phyloP scores from a whole-genome alignment of 2,888 invertebrate genomes.

The Lottia scabra region DNA sequence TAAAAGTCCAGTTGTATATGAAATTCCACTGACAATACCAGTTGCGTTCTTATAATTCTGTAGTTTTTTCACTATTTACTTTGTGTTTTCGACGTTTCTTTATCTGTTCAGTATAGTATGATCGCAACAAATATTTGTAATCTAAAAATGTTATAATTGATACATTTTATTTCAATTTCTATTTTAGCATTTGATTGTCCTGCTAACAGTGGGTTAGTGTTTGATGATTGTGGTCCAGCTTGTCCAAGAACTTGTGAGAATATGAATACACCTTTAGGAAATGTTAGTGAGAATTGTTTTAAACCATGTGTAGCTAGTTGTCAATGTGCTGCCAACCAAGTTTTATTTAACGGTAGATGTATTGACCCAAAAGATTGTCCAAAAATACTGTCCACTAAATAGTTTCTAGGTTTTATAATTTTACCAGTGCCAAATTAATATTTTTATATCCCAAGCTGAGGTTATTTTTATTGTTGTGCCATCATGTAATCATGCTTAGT shows the following conservation, averaged over 20 bases:
- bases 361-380: conserved; percentile 60
- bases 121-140: no score
- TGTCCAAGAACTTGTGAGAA: conserved; percentile 66
- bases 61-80: no score
- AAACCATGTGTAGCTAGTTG: conserved; percentile 67
- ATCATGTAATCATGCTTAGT: no score
- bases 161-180: neutral
- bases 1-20: no score
- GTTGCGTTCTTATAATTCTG: no score
- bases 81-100: no score
- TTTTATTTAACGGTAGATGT: conserved; percentile 61
- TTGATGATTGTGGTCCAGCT: conserved; percentile 68
- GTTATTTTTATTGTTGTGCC: no score
- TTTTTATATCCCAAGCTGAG: no score
- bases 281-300: conserved; percentile 58
- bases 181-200: conserved; percentile 62
- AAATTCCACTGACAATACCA: no score
- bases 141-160: no score
- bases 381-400: conserved; percentile 21
- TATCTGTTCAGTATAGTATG: no score
- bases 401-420: neutral
- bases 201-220: conserved; percentile 60
- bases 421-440: neutral
- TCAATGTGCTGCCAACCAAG: conserved; percentile 66
- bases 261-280: conserved; percentile 44